Conservation (phyloP, 2,113 vertebrate species). For the Halcyon malimbica region DNA sequence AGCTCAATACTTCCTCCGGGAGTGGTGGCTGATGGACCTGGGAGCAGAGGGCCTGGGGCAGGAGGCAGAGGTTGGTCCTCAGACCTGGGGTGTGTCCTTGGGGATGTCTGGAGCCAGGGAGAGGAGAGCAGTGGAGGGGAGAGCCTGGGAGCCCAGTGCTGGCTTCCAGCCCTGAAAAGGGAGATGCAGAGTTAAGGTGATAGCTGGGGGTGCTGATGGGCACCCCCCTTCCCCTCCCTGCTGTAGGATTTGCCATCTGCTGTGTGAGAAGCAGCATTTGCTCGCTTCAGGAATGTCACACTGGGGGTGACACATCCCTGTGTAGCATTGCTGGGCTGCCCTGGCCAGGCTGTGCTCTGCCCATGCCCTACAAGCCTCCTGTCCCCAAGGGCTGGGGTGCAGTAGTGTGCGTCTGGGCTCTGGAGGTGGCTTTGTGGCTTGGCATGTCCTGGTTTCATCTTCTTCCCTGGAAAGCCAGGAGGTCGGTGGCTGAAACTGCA, state of each 20-base stretch:
- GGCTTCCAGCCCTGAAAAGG: constrained; percentile 32
- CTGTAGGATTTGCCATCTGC: constrained; percentile 61
- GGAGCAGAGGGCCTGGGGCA: too few relatives aligned
- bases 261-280: constrained; percentile 50
- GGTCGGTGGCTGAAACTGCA: rapidly evolving
- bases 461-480: neutral
- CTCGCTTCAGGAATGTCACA: constrained; percentile 14
- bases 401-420: neutral
- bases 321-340: neutral
- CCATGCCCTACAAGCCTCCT: rapidly evolving
- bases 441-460: rapidly evolving
- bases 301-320: neutral
- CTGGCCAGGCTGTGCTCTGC: neutral
- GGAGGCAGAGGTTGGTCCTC: neutral
- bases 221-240: constrained; percentile 45
- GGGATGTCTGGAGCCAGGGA: neutral
- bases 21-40: neutral
- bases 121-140: neutral
- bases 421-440: neutral
- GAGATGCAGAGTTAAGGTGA: constrained; percentile 23
- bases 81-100: neutral
- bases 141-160: neutral
- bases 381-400: neutral
- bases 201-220: constrained; percentile 54
- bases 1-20: neutral